Evolutionary conservation across 2,113 vertebrate genomes (phyloP), one percentile per base, ranked within the genome.

Genomic region (Marmota flaviventris): DNA sequence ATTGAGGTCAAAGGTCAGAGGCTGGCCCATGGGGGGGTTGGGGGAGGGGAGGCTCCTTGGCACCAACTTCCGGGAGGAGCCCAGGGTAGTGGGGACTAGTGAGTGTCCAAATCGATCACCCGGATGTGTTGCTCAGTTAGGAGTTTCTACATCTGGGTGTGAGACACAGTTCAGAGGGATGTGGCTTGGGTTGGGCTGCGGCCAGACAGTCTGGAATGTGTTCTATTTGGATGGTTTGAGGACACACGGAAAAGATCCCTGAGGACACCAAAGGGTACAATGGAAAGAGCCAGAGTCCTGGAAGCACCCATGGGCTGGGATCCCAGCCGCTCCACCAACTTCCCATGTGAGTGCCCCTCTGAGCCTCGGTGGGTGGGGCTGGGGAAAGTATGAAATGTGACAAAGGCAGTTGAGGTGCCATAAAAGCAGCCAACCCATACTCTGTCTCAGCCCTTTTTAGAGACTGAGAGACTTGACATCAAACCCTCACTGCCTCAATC

Each of bases 1-100:
- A 96, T 29, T 29, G 76, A 96, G 24, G 67, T 69, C 72, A 34
- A 61, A 90, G 77, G 27, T 89, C 27, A 89, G 85, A 84, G 82
- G 65, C 42, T 24, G 73, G 27, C 20, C 24, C 45, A 53, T 17
- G 51, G 4, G 6, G 2, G 37, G 63, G 72, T 8, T 20, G 56
- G 56, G 12, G 20, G 32, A 37, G 7, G 34, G 73, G 34, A 45
- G 76, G 61, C 29, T 93, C 29, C 0, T 51, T 22, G 29, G n/a
- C 34, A 75, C 69, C 69, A 42, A 24, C 34, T 69, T 89, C 70
- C 14, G 48, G 63, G 34, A 96, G 63, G 42, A 34, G 18, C 13
- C 48, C 32, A 69, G 27, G 1, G 2, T 8, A 27, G 73, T 61
- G 37, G 56, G 7, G 48, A 8, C 5, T 6, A 8, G 24, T 61